A percentile compares a stretch with the other conserved stretches of the same genome.
These are phyloP conservation scores for Tachina fera DNA, from an alignment of 2,888 invertebrate genomes.

Conservation along the genomic window DNA sequence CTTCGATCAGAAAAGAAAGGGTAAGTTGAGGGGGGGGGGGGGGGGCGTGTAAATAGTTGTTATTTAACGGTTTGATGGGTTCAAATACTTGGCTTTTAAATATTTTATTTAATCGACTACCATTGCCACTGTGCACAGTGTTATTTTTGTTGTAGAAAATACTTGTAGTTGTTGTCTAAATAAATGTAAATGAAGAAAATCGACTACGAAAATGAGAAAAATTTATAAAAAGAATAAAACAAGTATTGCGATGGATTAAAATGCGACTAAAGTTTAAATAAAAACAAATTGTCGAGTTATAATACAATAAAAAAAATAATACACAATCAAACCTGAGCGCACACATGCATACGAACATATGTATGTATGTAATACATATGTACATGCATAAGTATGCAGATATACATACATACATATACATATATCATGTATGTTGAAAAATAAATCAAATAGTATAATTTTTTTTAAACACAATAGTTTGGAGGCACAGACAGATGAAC, in stretches of 20 bases:
- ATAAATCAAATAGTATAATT: constrained; percentile 41
- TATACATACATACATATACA: not conserved
- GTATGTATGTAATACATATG: constrained; percentile 5
- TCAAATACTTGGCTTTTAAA: not conserved
- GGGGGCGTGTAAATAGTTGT: too few relatives aligned
- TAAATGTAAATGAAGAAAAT: constrained; percentile 65
- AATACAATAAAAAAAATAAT: constrained; percentile 58
- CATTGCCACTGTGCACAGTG: constrained; percentile 35
- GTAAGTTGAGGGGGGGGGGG: too few relatives aligned
- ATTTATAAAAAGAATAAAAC: constrained; percentile 37
- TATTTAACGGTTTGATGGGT: too few relatives aligned
- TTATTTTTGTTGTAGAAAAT: constrained; percentile 32
- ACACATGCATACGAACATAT: constrained; percentile 14
- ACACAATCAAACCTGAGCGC: constrained; percentile 40
- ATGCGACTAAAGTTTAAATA: constrained; percentile 68
- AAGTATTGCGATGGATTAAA: constrained; percentile 68
- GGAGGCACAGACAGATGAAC: constrained; percentile 61
- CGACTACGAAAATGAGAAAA: constrained; percentile 61
- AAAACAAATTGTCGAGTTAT: constrained; percentile 68
- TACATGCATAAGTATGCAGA: not conserved
- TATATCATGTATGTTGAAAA: constrained; percentile 21
- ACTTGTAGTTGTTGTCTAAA: constrained; percentile 31
- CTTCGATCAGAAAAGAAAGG: too few relatives aligned
- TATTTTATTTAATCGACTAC: not conserved
- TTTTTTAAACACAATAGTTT: constrained; percentile 63